Evolutionary conservation across 2,888 invertebrate species (phyloP).

Genomic region (Alentia gelatinosa): DNA sequence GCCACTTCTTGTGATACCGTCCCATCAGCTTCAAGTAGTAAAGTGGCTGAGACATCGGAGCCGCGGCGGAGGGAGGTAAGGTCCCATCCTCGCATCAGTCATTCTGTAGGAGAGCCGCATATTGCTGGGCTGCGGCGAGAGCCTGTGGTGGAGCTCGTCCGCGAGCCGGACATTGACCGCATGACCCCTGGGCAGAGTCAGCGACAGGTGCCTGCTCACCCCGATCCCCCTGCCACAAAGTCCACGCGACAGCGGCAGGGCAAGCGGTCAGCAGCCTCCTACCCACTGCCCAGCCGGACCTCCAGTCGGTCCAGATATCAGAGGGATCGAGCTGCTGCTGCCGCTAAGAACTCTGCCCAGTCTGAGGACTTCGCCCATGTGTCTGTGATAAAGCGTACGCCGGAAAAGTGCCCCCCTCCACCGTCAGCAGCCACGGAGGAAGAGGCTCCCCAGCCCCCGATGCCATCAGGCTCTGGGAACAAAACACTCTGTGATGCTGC

Average conservation of each 20-base stretch:
- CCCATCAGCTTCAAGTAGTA: neutral
- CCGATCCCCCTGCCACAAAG: neutral
- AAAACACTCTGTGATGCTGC: neutral
- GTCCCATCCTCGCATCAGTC: neutral
- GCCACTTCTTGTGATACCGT: neutral
- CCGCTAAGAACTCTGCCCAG: neutral
- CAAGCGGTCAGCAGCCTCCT: neutral
- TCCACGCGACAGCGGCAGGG: neutral
- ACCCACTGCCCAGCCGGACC: neutral
- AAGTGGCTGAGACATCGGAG: neutral
- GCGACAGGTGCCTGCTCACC: neutral
- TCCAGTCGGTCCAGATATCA: neutral
- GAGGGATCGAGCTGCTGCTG: neutral
- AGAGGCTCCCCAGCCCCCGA: neutral
- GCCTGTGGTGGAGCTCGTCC: slow-evolving; percentile 29
- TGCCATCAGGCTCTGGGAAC: neutral
- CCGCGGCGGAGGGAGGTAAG: neutral
- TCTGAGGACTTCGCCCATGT: slow-evolving; percentile 46
- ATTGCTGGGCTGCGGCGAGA: neutral
- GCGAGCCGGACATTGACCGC: neutral
- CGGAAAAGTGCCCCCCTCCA: slow-evolving; percentile 34
- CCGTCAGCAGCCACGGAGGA: neutral
- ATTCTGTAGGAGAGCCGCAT: slow-evolving; percentile 11
- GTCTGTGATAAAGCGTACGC: slow-evolving; percentile 57
- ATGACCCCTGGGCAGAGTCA: slow-evolving; percentile 42